Percentiles rank a stretch among this genome's conserved stretches.
These are phyloP conservation scores for Okapia johnstoni DNA, from an alignment of 2,113 vertebrate genomes.

Conservation along the genomic window DNA sequence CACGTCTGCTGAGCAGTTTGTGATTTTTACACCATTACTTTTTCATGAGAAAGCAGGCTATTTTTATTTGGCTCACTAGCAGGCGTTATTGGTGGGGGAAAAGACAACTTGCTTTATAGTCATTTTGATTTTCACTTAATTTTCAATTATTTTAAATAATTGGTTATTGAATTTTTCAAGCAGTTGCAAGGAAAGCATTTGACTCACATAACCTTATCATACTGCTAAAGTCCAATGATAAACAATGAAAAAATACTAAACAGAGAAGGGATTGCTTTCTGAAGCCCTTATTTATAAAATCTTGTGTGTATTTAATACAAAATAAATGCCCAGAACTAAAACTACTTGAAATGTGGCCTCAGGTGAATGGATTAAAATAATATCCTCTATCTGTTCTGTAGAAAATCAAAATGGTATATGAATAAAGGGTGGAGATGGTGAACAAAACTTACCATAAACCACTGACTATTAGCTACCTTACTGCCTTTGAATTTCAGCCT, in stretches of 20 bases:
- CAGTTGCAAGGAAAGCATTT: not conserved
- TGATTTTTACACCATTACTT: not conserved
- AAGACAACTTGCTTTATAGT: not conserved
- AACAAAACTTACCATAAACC: not conserved
- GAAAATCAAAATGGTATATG: not conserved
- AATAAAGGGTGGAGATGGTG: not conserved
- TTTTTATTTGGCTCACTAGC: not conserved
- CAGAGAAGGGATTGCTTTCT: not conserved
- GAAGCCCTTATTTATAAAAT: not conserved
- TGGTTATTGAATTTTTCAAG: not conserved
- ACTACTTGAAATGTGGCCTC: not conserved
- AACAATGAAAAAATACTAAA: not conserved
- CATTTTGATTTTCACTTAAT: not conserved
- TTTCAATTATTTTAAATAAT: constrained; percentile 11
- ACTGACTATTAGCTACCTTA: too few relatives aligned
- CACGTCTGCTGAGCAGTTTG: not conserved
- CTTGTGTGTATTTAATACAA: constrained; percentile 20
- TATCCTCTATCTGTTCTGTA: not conserved
- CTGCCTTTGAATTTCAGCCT: not conserved
- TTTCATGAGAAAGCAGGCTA: not conserved
- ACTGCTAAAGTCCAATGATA: not conserved
- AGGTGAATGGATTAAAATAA: not conserved
- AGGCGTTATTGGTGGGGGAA: not conserved
- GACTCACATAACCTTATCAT: not conserved
- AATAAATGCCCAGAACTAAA: constrained; percentile 43